These are phyloP conservation scores for Yponomeuta plumbellus DNA, from an alignment of 2,888 invertebrate genomes.

Conservation along the genomic window DNA sequence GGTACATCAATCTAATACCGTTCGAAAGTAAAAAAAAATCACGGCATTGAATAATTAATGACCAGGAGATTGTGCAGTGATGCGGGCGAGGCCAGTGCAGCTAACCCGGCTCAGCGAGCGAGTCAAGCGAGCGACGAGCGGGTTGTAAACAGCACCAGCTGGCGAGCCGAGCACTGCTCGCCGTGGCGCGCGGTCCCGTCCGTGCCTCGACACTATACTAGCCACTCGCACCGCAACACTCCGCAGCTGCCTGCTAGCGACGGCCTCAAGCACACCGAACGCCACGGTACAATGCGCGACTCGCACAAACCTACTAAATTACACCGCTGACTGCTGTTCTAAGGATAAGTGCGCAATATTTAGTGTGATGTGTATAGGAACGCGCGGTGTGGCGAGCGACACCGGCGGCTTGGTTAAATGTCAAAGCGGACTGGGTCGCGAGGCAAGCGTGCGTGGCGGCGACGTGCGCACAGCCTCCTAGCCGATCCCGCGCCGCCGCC, in stretches of 20 bases:
- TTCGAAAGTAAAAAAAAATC: slow-evolving; percentile 69
- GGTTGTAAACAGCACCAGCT: slow-evolving; percentile 52
- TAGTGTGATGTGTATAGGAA: slow-evolving; percentile 44
- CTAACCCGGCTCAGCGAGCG: slow-evolving; percentile 52
- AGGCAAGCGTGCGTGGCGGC: slow-evolving; percentile 62
- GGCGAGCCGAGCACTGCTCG: slow-evolving; percentile 29
- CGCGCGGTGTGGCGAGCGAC: slow-evolving; percentile 48
- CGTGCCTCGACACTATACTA: neutral
- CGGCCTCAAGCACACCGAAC: neutral
- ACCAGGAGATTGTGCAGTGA: slow-evolving; percentile 47
- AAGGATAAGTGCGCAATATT: slow-evolving; percentile 38
- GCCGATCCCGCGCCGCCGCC: slow-evolving; percentile 26
- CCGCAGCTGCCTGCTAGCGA: slow-evolving; percentile 12
- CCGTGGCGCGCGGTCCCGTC: neutral
- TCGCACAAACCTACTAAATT: neutral
- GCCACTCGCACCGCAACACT: slow-evolving; percentile 8
- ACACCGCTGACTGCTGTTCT: slow-evolving; percentile 2
- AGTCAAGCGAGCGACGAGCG: slow-evolving; percentile 44
- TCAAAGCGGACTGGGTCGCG: slow-evolving; percentile 73
- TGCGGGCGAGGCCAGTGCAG: slow-evolving; percentile 37
- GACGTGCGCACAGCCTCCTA: slow-evolving; percentile 55
- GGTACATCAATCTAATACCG: slow-evolving; percentile 58
- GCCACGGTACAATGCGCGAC: slow-evolving; percentile 13
- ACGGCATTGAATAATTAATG: slow-evolving; percentile 69
- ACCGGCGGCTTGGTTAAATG: slow-evolving; percentile 67